Percentiles rank a stretch among this genome's conserved stretches.
Evolutionary conservation across 2,113 vertebrate species (phyloP).

Genomic region (Ramphastos sulfuratus): DNA sequence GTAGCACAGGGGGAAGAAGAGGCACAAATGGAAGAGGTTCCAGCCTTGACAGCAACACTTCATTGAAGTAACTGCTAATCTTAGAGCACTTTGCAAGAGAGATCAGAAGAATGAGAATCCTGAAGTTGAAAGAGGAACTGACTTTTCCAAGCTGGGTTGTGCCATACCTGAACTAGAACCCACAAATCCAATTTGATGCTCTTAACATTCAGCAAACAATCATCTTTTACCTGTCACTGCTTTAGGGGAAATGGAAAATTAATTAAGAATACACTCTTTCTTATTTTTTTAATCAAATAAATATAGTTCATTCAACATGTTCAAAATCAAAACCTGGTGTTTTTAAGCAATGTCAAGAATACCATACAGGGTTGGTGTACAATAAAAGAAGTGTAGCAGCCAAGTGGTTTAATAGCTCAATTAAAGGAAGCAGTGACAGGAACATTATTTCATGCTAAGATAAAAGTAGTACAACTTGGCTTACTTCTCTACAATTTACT

Average conservation of each 20-base stretch:
- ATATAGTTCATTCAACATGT: neutral
- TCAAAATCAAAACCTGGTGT: neutral
- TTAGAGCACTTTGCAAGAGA: neutral
- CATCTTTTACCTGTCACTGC: neutral
- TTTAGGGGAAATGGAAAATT: neutral
- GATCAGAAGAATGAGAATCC: neutral
- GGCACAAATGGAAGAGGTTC: neutral
- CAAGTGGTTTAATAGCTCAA: neutral
- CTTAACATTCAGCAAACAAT: neutral
- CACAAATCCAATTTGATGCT: neutral
- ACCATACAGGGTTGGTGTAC: neutral
- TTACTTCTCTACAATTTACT: neutral
- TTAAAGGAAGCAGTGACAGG: neutral
- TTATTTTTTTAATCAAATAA: neutral
- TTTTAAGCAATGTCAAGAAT: neutral
- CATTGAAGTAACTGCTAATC: neutral
- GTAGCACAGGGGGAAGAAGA: neutral
- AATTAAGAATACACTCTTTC: neutral
- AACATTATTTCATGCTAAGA: neutral
- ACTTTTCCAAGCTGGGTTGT: neutral
- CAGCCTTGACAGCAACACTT: neutral
- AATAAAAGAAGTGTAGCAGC: neutral
- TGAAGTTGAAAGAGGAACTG: neutral
- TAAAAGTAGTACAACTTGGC: neutral
- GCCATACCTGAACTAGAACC: neutral